phyloP scores from a whole-genome alignment of 1,140 invertebrate species.

The Panagrolaimus sp. region DNA sequence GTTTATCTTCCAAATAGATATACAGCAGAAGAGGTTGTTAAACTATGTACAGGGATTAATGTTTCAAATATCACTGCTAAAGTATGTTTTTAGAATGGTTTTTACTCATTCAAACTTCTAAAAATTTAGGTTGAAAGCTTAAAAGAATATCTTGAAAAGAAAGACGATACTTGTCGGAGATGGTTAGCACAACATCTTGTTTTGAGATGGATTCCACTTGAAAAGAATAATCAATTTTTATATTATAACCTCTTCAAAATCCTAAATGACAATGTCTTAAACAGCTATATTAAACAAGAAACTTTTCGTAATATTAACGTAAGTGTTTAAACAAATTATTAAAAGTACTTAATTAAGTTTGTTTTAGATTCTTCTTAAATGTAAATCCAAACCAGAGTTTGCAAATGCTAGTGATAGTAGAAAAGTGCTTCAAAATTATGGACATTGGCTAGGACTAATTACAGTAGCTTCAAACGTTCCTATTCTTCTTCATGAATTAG shows the following conservation, averaged over 20 bases:
- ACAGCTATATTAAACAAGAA: slow-evolving; percentile 80
- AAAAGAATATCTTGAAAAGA: slow-evolving; percentile 78
- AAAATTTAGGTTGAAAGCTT: no score
- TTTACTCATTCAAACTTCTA: no score
- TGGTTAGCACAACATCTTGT: slow-evolving; percentile 97
- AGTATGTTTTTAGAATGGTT: no score
- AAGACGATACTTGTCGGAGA: slow-evolving; percentile 61
- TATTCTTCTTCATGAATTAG: slow-evolving; percentile 75
- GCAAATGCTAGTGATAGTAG: slow-evolving; percentile 97
- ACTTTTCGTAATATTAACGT: slow-evolving; percentile 88
- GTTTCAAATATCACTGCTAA: no score
- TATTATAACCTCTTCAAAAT: slow-evolving; percentile 94
- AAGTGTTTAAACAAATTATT: not conserved
- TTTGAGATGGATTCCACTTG: slow-evolving; percentile 94
- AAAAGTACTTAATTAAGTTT: slow-evolving; percentile 44
- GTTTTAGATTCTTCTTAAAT: slow-evolving; percentile 73
- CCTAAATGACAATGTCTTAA: slow-evolving; percentile 73
- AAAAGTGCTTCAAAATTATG: slow-evolving; percentile 79
- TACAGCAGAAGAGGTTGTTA: no score
- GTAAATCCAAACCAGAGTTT: slow-evolving; percentile 81
- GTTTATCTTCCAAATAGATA: no score
- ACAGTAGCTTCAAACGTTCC: slow-evolving; percentile 89
- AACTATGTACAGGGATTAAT: no score
- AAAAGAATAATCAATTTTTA: slow-evolving; percentile 90
- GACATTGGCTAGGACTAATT: slow-evolving; percentile 98